Conservation (phyloP, 1,140 invertebrate species). For the Dreissena rostriformis region DNA sequence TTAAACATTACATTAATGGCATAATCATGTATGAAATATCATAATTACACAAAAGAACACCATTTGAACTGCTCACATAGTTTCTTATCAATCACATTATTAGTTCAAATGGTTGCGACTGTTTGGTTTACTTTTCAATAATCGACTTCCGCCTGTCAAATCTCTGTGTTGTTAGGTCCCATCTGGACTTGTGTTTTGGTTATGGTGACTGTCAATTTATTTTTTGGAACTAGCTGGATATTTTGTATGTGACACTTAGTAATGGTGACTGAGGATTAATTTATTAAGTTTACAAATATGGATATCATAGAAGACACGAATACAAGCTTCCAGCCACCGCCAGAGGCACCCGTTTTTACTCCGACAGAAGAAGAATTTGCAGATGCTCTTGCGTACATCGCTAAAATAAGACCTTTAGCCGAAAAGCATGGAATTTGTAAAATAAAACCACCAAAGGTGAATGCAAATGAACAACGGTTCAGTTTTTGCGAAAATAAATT, state of each 20-base stretch:
- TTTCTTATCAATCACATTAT: background rate
- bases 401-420: slow-evolving; percentile 91
- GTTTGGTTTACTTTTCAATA: slow-evolving; percentile 23
- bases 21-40: background rate
- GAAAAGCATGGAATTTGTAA: slow-evolving; percentile 94
- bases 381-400: slow-evolving; percentile 95
- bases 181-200: slow-evolving; percentile 53
- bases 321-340: slow-evolving; percentile 80
- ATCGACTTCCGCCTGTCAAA: slow-evolving; percentile 54
- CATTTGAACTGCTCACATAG: background rate
- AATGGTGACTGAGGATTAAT: background rate
- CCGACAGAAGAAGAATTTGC: slow-evolving; percentile 94
- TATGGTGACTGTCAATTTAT: slow-evolving; percentile 21
- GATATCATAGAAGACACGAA: slow-evolving; percentile 67
- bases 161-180: slow-evolving; percentile 55
- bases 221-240: too few relatives aligned
- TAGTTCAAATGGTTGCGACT: background rate
- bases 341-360: slow-evolving; percentile 92
- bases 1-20: background rate
- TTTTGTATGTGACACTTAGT: too few relatives aligned
- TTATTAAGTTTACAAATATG: slow-evolving; percentile 19
- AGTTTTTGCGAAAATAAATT: slow-evolving; percentile 1
- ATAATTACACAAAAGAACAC: background rate
- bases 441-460: slow-evolving; percentile 91
- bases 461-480: slow-evolving; percentile 55